phyloP scores from a whole-genome alignment of 2,113 vertebrate genomes.

The Rousettus leschenaultii region DNA sequence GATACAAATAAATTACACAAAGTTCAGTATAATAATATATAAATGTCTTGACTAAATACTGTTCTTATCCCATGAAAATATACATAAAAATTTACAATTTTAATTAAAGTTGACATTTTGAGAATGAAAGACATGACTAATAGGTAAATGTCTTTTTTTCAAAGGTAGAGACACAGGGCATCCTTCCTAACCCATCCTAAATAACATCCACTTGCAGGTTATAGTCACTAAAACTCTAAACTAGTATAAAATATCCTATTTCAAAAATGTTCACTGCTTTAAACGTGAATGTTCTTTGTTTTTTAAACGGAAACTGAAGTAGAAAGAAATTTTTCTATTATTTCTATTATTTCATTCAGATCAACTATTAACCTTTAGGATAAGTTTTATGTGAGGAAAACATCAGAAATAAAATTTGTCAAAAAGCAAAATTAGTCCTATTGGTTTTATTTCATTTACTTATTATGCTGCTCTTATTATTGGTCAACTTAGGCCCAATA shows the following conservation, averaged over 20 bases:
- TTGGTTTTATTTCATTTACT: not conserved
- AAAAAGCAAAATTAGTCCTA: constrained; percentile 9
- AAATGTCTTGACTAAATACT: constrained; percentile 7
- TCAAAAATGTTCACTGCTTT: not conserved
- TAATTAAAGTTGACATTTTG: constrained; percentile 10
- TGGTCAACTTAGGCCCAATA: not conserved
- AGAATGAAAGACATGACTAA: constrained; percentile 38
- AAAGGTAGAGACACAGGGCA: not conserved
- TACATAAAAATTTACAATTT: constrained; percentile 4
- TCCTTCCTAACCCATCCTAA: not conserved
- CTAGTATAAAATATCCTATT: not conserved
- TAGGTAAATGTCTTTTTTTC: not conserved
- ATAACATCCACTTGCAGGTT: not conserved
- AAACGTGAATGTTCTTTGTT: not conserved
- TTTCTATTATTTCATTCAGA: not conserved
- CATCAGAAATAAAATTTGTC: not conserved
- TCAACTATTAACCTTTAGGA: constrained; percentile 12
- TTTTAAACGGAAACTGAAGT: not conserved
- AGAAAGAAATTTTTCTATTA: not conserved
- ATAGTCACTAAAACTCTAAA: not conserved
- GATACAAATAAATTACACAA: constrained; percentile 26
- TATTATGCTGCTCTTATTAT: not conserved
- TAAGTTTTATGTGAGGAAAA: not conserved
- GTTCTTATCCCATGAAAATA: not conserved
- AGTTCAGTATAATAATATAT: constrained; percentile 3